These are phyloP conservation scores for Papilio xuthus DNA, from an alignment of 1,140 invertebrate genomes.

Conservation along the genomic window DNA sequence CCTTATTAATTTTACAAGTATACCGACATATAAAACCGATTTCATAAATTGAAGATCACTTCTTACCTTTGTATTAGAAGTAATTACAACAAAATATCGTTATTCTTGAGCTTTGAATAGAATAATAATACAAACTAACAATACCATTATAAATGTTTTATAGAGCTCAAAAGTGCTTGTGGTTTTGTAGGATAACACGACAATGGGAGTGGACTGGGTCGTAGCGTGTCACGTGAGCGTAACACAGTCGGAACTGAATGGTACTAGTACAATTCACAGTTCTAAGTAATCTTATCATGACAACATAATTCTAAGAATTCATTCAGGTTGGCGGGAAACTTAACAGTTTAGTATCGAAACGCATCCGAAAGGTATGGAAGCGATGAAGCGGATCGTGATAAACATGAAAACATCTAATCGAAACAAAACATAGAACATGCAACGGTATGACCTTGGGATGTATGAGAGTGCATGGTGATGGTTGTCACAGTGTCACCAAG, in stretches of 20 bases:
- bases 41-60: background rate
- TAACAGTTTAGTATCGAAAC: constrained; percentile 36
- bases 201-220: constrained; percentile 14
- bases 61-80: no score
- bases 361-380: constrained; percentile 57
- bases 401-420: constrained; percentile 59
- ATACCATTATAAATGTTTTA: background rate
- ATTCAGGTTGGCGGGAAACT: constrained; percentile 29
- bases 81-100: background rate
- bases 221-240: background rate
- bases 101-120: background rate
- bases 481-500: constrained; percentile 57
- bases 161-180: background rate
- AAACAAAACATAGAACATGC: constrained; percentile 72
- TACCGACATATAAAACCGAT: no score
- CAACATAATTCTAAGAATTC: constrained; percentile 14
- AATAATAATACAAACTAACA: background rate
- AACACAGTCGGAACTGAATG: background rate
- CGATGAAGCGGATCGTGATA: constrained; percentile 66
- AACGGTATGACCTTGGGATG: constrained; percentile 51
- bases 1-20: background rate
- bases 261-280: background rate
- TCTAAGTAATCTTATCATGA: background rate
- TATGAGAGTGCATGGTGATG: constrained; percentile 75
- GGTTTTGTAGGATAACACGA: background rate